Conservation (phyloP, 2,113 vertebrate species). For the Paramormyrops kingsleyae region DNA sequence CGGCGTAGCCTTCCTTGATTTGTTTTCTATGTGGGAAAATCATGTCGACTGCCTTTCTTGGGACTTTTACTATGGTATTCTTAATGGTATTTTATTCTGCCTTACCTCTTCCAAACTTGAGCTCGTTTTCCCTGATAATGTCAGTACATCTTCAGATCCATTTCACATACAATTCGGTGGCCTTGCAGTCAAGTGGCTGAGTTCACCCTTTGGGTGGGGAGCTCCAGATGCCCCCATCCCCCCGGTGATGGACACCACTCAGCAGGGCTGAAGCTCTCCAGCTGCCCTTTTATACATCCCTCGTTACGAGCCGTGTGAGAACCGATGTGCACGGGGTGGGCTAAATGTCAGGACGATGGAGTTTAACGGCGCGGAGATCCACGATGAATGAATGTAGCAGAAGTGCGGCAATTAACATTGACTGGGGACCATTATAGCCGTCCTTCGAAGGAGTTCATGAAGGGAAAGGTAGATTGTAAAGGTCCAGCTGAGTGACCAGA, state of each 20-base stretch:
- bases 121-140: background rate
- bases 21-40: background rate
- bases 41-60: background rate
- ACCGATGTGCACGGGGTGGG: background rate
- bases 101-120: background rate
- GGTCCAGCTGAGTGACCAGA: background rate
- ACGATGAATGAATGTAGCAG: background rate
- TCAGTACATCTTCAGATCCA: background rate
- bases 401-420: background rate
- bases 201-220: background rate
- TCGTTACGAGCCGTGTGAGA: background rate
- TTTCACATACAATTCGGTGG: background rate
- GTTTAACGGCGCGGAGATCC: background rate
- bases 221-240: background rate
- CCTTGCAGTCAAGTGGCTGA: background rate
- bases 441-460: background rate
- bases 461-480: background rate
- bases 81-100: background rate
- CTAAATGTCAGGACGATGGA: background rate
- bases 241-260: background rate
- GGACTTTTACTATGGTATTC: background rate
- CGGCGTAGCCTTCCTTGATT: background rate
- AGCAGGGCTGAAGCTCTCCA: background rate
- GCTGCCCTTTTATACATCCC: background rate
- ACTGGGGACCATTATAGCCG: background rate